Conservation (phyloP, 2,888 invertebrate species). For the Tetanocera ferruginea region DNA sequence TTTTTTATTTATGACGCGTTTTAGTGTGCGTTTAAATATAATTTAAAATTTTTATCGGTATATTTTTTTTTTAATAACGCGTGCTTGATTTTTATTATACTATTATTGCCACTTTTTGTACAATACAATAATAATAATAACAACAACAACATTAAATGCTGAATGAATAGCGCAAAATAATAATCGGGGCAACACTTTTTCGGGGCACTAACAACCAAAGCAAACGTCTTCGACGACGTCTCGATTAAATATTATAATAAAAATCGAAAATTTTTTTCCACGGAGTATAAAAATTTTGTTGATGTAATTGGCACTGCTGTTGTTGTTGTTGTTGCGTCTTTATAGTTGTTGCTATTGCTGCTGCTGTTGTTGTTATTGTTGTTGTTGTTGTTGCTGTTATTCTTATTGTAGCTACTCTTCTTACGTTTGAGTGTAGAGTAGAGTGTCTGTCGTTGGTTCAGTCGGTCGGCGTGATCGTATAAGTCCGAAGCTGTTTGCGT, state of each 20-base stretch:
- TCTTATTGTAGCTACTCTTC: neutral
- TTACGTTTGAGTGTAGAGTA: slow-evolving; percentile 17
- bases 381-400: slow-evolving; percentile 20
- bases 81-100: neutral
- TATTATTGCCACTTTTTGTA: neutral
- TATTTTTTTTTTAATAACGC: neutral
- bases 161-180: slow-evolving; percentile 9
- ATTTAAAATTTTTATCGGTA: neutral
- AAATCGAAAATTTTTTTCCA: slow-evolving; percentile 68
- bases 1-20: neutral
- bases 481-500: slow-evolving; percentile 64
- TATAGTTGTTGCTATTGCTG: slow-evolving; percentile 40
- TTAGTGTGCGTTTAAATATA: neutral
- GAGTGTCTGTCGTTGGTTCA: slow-evolving; percentile 25
- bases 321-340: slow-evolving; percentile 57
- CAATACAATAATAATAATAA: neutral
- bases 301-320: slow-evolving; percentile 63
- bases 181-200: slow-evolving; percentile 26
- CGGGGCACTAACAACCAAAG: slow-evolving; percentile 22
- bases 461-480: slow-evolving; percentile 27
- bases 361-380: slow-evolving; percentile 33
- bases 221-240: slow-evolving; percentile 36
- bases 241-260: slow-evolving; percentile 70
- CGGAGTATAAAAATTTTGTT: slow-evolving; percentile 70
- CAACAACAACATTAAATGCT: neutral